Evolutionary conservation across 23 tunicate genomes (phyloP), one percentile per base, ranked within the genome.

Genomic region (Halocynthia roretzi): DNA sequence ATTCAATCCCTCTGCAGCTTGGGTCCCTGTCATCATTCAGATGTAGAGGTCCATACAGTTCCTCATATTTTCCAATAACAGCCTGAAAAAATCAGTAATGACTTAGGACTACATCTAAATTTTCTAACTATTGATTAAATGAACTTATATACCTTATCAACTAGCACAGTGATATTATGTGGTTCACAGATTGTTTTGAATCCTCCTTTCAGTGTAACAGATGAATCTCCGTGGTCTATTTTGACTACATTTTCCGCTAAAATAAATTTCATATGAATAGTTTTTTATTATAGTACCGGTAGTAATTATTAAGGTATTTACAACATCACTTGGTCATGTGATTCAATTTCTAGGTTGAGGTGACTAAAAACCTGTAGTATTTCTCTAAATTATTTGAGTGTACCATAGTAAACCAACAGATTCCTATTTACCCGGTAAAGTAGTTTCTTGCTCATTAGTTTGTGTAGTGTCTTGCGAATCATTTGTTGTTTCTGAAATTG

Each of bases 11-110:
- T 20, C 61, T 61, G 51, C 98, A 92, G 7, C 22, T 49, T 54
- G 74, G 80, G 7, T 80, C 77, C 4, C 53, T 76, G 12, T 44
- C 72, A 10, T 84, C 88, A 77, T 83, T 76, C 10, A 94, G 74
- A 81, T 84, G 87, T 0, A 94, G 72, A 40, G 99, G 99, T 51
- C 99, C 99, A 68, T 77, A 94, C 53, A 83, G 67, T 15, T 51
- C 15, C 53, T 94, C 99, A 56, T 88, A 94, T 23, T 76, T 67
- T 17, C 82, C 99, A 53, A 88, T 88, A 5, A 94, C 80, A n/a
- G 54, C 57, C 95, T 88, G 57, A 7, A 79, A 53, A 0, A 48
- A 15, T 60, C n/a, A 60, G 64, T 60, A 57, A 57, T 15, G 64
- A 31, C 44, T 31, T 31, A 31, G 44, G 4, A 31, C 44, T 31